Percentiles rank a stretch among this genome's conserved stretches.
Conservation (phyloP, 2,888 invertebrate species). For the Scotopteryx bipunctaria region DNA sequence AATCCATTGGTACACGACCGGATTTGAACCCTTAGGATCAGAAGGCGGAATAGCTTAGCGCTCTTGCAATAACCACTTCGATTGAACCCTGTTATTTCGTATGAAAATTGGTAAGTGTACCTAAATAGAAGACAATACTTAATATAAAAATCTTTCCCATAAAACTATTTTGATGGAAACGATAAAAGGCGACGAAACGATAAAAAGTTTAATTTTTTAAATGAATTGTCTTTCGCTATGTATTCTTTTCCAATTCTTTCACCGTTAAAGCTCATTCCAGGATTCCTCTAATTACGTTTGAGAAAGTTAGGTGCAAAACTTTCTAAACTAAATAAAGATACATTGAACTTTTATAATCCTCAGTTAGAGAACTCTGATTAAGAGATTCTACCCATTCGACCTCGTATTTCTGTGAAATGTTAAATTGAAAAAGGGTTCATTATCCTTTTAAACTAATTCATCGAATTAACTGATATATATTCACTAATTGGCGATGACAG, state of each 20-base stretch:
- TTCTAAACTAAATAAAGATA: slow-evolving; percentile 12
- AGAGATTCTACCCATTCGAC: neutral
- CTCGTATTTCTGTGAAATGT: neutral
- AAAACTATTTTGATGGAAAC: neutral
- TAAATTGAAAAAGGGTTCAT: neutral
- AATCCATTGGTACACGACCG: too few species aligned
- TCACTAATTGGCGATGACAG: too few species aligned
- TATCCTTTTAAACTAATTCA: neutral
- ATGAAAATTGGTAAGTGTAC: slow-evolving; percentile 10
- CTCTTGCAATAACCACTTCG: too few species aligned
- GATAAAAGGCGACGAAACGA: neutral
- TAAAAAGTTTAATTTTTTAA: neutral
- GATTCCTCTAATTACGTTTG: neutral
- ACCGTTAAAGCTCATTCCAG: neutral
- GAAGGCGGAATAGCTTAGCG: too few species aligned
- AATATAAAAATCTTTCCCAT: too few species aligned
- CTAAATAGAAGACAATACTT: neutral
- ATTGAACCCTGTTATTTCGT: neutral
- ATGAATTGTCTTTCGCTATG: too few species aligned
- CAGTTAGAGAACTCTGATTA: slow-evolving; percentile 9
- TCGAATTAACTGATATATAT: too few species aligned
- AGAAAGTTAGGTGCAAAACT: slow-evolving; percentile 6
- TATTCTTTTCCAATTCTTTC: neutral
- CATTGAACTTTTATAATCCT: slow-evolving; percentile 10
- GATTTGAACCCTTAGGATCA: too few species aligned